A percentile compares a stretch with the other conserved stretches of the same genome.
Evolutionary conservation across 2,888 invertebrate species (phyloP).

Genomic region (Philopedon plagiatum): DNA sequence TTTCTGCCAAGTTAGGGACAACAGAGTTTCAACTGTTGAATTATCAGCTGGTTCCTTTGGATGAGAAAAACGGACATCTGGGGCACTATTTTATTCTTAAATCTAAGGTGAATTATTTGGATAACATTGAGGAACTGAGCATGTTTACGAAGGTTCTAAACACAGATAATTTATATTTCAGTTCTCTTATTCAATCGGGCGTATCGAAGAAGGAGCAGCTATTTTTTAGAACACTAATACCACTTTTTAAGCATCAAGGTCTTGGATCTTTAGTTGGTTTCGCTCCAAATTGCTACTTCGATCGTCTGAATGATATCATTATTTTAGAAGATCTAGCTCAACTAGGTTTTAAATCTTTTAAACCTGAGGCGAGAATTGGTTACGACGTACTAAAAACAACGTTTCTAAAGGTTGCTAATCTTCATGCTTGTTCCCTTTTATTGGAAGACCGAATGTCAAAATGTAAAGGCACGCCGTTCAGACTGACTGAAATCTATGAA

Average conservation of each 20-base stretch:
- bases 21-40: slow-evolving; percentile 49
- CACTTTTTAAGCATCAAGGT: slow-evolving; percentile 60
- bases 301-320: slow-evolving; percentile 60
- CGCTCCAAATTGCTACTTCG: slow-evolving; percentile 63
- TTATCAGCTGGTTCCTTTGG: slow-evolving; percentile 49
- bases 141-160: slow-evolving; percentile 3
- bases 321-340: slow-evolving; percentile 65
- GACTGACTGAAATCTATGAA: slow-evolving; percentile 59
- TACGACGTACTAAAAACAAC: slow-evolving; percentile 52
- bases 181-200: background rate
- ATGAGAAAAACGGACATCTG: slow-evolving; percentile 57
- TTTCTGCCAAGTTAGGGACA: slow-evolving; percentile 52
- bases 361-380: slow-evolving; percentile 28
- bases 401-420: slow-evolving; percentile 56
- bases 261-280: slow-evolving; percentile 53
- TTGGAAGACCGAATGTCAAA: slow-evolving; percentile 55
- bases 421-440: slow-evolving; percentile 62
- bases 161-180: background rate
- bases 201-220: slow-evolving; percentile 53
- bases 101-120: background rate
- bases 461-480: slow-evolving; percentile 48
- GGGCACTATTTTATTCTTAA: slow-evolving; percentile 58
- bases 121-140: background rate
- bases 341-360: slow-evolving; percentile 29
- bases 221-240: slow-evolving; percentile 66